Base-by-base conservation (phyloP, 2,888 invertebrate species). In the Drosophila lutescens region DNA sequence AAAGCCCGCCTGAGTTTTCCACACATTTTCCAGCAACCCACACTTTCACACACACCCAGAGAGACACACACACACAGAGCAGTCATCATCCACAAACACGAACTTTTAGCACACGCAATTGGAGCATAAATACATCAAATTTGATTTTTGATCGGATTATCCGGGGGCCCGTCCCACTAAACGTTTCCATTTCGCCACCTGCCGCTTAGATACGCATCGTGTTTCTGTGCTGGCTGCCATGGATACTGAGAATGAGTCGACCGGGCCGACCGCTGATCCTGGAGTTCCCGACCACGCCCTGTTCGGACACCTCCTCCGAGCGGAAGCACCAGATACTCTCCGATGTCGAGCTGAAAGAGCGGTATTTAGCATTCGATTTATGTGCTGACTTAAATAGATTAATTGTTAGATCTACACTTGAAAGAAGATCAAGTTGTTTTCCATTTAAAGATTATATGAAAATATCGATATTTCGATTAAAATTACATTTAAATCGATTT, bases 161-260 rank as follows among this genome's bases (percentile, higher is more conserved):
- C 61, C 38, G 13, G 59, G 69, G 62, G 70, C 76, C 72, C 76
- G 74, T 66, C 60, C 84, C 78, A 84, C 83, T 88, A 88, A 83
- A 83, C 78, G 61, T 83, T 76, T 83, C 62, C 72, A 80, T 88
- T 86, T 86, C 53, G 78, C 86, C 84, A 80, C 84, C 75, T 61
- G 74, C 84, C 65, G 65, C 43, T 84, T 81, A 97, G 97, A 95
- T 98, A 90, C 96, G 96, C 92, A 94, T 96, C 90, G 95, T 99
- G 91, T 97, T 99, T 93, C 95, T 99, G 90, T 97, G 97, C 93
- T 99, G 99, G 98, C 94, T 99, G 93, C 99, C 99, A 87, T 98
- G 98, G 95, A 93, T 99, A 89, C 94, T 99, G 91, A 95, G 98
- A 90, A 99, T 99, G 99, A 96, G 96, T 89, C 94, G 95, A 90